Evolutionary conservation across 2,797 vertebrate genomes (phyloP), one percentile per base, ranked within the genome.

Genomic region (Argya squamiceps): DNA sequence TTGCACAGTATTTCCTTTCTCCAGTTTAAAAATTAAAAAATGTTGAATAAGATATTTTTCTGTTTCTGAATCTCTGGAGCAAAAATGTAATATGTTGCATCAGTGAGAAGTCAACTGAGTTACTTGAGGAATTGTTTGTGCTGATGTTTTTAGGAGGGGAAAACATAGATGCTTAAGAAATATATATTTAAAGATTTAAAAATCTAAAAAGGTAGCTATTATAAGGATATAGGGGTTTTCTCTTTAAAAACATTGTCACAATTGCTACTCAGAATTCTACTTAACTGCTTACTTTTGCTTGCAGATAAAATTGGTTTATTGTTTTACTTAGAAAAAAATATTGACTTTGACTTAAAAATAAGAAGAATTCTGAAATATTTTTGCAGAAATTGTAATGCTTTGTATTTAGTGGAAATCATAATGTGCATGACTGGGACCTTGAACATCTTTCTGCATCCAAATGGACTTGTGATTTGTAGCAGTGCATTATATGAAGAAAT

Each of bases 21-120:
- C 43, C 68, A 59, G 63, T 89, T 96, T 95, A 95, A 96, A 96
- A 93, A 94, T 92, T 95, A 4, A 94, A 89, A 89, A 63, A 59
- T 58, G 71, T 89, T 92, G 77, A 95, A 94, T 84, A 95, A 49
- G 63, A 74, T 92, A 68, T 92, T 92, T 95, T 85, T 90, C 91
- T 93, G 60, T 74, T 52, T 90, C 49, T 49, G 58, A 94, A 82
- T 93, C 65, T 88, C 80, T 82, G 58, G 73, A 89, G 76, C 63
- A 88, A 80, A 96, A 88, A 11, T 2, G 17, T 75, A 30, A 19
- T 76, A 49, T 77, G 60, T 49, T 88, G 52, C 69, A 62, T 71
- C 55, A 84, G 58, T 62, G 56, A 92, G 65, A 92, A 93, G 73
- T 88, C 79, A 89, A 43, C 70, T 50, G 62, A 89, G 60, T 84